Evolutionary conservation across 2,888 invertebrate genomes (phyloP).

Genomic region (Drosophila multiciliata): DNA sequence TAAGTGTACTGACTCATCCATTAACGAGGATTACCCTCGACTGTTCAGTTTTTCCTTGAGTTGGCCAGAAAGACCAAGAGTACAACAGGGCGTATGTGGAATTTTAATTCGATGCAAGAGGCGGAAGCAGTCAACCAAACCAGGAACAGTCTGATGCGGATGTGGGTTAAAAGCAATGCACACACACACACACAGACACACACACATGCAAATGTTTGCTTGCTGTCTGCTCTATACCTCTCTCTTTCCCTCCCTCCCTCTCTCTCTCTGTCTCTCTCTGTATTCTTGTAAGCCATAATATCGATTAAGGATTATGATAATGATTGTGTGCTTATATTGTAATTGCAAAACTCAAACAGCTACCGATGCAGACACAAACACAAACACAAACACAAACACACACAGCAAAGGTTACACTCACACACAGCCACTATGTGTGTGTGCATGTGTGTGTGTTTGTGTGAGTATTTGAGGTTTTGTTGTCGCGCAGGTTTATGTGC

Average conservation of each 20-base stretch:
- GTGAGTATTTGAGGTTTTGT: conserved; percentile 41
- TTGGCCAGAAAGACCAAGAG: conserved; percentile 42
- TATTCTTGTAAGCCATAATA: conserved; percentile 77
- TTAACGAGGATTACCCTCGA: conserved; percentile 64
- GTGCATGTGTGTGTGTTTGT: conserved; percentile 24
- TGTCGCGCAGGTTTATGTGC: conserved; percentile 72
- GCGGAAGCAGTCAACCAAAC: conserved; percentile 59
- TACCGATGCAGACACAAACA: conserved; percentile 38
- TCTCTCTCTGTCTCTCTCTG: neutral
- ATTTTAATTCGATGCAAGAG: conserved; percentile 69
- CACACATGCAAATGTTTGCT: conserved; percentile 48
- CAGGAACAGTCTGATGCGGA: conserved; percentile 49
- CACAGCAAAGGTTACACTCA: conserved; percentile 34
- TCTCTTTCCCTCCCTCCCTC: neutral
- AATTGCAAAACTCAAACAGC: conserved; percentile 80
- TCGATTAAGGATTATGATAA: conserved; percentile 85
- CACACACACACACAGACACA: conserved; percentile 30
- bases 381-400: conserved; percentile 1
- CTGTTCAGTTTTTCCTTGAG: conserved; percentile 19
- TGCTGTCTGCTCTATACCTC: conserved; percentile 22
- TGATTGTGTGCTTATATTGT: conserved; percentile 84
- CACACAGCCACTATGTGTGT: conserved; percentile 14
- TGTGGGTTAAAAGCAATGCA: conserved; percentile 68
- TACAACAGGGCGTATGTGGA: conserved; percentile 59
- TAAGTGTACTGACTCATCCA: conserved; percentile 59